Evolutionary conservation across 2,888 invertebrate genomes (phyloP).

Genomic region (Pantelozetes paolii): DNA sequence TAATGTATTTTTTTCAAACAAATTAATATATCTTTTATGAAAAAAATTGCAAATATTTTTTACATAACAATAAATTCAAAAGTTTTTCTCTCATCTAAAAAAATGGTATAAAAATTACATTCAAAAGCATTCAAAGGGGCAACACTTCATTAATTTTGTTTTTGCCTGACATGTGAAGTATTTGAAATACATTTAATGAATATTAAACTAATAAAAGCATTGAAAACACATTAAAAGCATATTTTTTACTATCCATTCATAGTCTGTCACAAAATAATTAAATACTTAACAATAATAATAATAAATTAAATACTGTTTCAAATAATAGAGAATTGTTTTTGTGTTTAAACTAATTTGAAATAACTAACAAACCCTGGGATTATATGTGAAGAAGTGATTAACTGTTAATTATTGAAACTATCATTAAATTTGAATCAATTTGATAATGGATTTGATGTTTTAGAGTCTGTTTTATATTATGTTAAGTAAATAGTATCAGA

Average conservation of each 20-base stretch:
- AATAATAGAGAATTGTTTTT: background rate
- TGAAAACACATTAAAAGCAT: background rate
- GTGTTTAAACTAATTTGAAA: too few species aligned
- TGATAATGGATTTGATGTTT: background rate
- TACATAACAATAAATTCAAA: constrained; percentile 14
- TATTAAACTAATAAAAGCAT: background rate
- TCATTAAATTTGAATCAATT: background rate
- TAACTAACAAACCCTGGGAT: too few species aligned
- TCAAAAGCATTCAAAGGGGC: constrained; percentile 14
- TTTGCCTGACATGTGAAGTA: background rate
- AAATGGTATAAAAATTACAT: background rate
- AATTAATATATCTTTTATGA: background rate
- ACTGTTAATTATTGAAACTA: background rate
- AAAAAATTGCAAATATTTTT: background rate
- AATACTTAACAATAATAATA: constrained; percentile 1
- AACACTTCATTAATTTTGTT: constrained; percentile 30
- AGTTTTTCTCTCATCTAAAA: background rate
- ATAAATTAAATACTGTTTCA: background rate
- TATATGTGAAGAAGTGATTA: background rate
- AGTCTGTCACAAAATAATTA: background rate
- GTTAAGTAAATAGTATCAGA: constrained; percentile 2
- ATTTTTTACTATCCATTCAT: background rate
- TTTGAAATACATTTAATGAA: background rate
- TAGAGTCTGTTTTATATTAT: background rate
- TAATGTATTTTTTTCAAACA: background rate